phyloP scores from a whole-genome alignment of 2,113 vertebrate genomes.

The Odobenus rosmarus region DNA sequence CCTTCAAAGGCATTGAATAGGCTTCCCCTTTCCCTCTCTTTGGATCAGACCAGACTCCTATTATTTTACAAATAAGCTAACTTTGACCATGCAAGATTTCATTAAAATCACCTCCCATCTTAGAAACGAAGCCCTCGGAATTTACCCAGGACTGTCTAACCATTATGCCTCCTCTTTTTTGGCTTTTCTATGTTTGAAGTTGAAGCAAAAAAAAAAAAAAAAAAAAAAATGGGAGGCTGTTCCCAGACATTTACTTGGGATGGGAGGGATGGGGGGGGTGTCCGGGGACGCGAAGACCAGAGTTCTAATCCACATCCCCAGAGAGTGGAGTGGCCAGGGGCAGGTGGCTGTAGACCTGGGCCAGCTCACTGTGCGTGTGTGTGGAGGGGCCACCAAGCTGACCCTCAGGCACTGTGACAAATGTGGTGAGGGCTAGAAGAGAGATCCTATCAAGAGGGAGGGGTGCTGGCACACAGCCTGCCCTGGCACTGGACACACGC shows the following conservation, averaged over 20 bases:
- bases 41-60: neutral
- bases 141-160: neutral
- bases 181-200: neutral
- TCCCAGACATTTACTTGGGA: neutral
- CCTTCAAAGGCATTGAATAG: neutral
- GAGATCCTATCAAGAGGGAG: rapidly evolving
- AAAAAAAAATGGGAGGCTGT: neutral
- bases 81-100: neutral
- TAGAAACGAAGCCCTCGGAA: neutral
- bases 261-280: neutral
- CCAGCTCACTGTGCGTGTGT: neutral
- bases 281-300: neutral
- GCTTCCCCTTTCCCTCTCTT: neutral
- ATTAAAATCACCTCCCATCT: neutral
- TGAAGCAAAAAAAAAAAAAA: neutral
- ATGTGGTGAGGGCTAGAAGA: neutral
- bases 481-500: neutral
- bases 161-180: rapidly evolving
- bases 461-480: neutral
- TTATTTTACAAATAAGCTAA: neutral
- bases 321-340: neutral
- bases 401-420: neutral
- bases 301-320: neutral
- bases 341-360: neutral
- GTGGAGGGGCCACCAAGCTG: neutral